phyloP scores from a whole-genome alignment of 2,888 invertebrate genomes.

The Agonopterix alstromeriana region DNA sequence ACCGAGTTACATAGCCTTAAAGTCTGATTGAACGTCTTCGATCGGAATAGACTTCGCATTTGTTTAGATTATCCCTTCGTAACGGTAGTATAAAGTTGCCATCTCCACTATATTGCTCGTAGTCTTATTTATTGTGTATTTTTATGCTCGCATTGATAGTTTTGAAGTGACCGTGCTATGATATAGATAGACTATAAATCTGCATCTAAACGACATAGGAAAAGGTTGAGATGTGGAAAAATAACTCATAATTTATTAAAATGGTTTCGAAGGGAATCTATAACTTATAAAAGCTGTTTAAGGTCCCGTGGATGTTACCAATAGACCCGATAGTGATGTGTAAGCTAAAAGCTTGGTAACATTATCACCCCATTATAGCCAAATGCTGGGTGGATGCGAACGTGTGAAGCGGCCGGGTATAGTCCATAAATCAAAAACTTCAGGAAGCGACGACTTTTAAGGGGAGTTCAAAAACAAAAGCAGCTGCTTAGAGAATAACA shows the following conservation, averaged over 20 bases:
- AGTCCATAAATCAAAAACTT: constrained; percentile 48
- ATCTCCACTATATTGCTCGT: constrained; percentile 4
- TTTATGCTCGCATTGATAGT: neutral
- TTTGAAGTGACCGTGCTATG: neutral
- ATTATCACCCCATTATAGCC: constrained; percentile 38
- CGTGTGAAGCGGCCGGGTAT: constrained; percentile 12
- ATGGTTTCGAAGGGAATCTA: neutral
- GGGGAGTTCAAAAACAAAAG: constrained; percentile 33
- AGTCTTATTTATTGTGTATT: constrained; percentile 8
- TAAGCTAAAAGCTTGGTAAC: constrained; percentile 12
- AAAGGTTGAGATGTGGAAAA: neutral
- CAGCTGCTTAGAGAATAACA: constrained; percentile 32
- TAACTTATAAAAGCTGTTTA: neutral
- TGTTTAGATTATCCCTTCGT: constrained; percentile 46
- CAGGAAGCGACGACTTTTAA: constrained; percentile 31
- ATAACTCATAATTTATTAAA: neutral
- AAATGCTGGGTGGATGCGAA: constrained; percentile 31
- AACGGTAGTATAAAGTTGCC: constrained; percentile 20
- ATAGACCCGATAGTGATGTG: constrained; percentile 7
- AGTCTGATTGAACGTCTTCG: constrained; percentile 48
- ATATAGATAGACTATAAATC: too few relatives aligned
- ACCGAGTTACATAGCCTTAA: constrained; percentile 34
- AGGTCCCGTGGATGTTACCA: neutral
- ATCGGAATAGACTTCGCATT: constrained; percentile 42
- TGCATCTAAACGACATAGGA: too few relatives aligned